These are phyloP conservation scores for Lithophane leautieri DNA, from an alignment of 2,888 invertebrate genomes.

Conservation along the genomic window DNA sequence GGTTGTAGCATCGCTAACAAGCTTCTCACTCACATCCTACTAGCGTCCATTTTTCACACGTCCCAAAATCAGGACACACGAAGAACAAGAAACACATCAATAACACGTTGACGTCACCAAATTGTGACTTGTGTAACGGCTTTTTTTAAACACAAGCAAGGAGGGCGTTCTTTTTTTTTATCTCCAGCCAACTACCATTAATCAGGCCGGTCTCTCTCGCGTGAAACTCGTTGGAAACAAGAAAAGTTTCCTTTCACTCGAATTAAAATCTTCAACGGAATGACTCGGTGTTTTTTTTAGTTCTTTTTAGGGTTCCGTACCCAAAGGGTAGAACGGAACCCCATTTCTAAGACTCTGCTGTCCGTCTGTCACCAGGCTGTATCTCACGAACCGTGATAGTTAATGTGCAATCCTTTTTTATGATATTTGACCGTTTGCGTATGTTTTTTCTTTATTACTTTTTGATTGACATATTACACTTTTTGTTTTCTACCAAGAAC, in stretches of 20 bases:
- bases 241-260: constrained; percentile 82
- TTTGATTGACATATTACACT: no score
- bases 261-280: constrained; percentile 81
- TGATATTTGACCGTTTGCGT: no score
- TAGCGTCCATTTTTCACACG: constrained; percentile 40
- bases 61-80: constrained; percentile 49
- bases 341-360: no score
- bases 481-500: no score
- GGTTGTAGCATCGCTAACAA: constrained; percentile 43
- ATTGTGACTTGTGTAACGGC: constrained; percentile 61
- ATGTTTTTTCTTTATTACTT: no score
- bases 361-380: no score
- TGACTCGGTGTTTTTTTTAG: constrained; percentile 70
- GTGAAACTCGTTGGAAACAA: constrained; percentile 78
- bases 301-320: no score
- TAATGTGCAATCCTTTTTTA: no score
- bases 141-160: constrained; percentile 63
- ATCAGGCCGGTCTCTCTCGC: constrained; percentile 73
- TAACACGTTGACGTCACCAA: constrained; percentile 55
- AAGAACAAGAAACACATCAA: constrained; percentile 60
- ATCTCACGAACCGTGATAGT: no score
- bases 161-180: constrained; percentile 62
- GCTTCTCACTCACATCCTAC: constrained; percentile 14
- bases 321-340: no score
- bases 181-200: constrained; percentile 72